These are phyloP conservation scores for Megalops atlanticus DNA, from an alignment of 2,113 vertebrate genomes.

Conservation along the genomic window DNA sequence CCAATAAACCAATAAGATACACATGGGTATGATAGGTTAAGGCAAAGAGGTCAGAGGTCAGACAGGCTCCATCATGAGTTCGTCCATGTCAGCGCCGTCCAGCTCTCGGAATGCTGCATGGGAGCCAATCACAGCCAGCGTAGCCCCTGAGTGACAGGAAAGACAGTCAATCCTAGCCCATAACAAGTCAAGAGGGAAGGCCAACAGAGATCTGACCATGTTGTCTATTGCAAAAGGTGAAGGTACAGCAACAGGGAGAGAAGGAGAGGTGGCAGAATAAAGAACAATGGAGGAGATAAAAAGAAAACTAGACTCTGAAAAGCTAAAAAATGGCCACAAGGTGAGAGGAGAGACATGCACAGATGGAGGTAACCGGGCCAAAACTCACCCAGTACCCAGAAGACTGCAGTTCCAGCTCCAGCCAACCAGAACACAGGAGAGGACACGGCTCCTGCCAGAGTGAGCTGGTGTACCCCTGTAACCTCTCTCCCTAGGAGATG, in stretches of 20 bases:
- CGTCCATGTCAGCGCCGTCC: constrained; percentile 75
- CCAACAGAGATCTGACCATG: too few relatives aligned
- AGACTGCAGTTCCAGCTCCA: constrained; percentile 84
- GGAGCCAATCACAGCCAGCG: constrained; percentile 83
- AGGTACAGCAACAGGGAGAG: too few relatives aligned
- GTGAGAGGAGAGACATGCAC: neutral
- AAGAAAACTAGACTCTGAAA: too few relatives aligned
- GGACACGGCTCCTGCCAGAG: constrained; percentile 78
- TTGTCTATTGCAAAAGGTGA: too few relatives aligned
- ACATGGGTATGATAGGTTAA: constrained; percentile 1
- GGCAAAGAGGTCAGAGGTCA: constrained; percentile 45
- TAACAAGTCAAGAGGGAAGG: neutral
- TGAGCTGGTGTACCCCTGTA: constrained; percentile 79
- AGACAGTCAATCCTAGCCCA: too few relatives aligned
- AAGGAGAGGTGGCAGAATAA: too few relatives aligned
- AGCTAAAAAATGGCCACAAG: neutral
- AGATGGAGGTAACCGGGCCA: neutral
- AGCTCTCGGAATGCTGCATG: constrained; percentile 84
- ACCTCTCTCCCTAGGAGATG: constrained; percentile 75
- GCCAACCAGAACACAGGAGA: constrained; percentile 92
- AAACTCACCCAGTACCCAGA: constrained; percentile 87
- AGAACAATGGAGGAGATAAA: too few relatives aligned
- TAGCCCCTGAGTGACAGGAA: constrained; percentile 73
- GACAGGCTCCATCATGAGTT: constrained; percentile 83
- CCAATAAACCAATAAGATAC: constrained; percentile 36